phyloP scores from a whole-genome alignment of 2,888 invertebrate species.

The Prosapia bicincta region DNA sequence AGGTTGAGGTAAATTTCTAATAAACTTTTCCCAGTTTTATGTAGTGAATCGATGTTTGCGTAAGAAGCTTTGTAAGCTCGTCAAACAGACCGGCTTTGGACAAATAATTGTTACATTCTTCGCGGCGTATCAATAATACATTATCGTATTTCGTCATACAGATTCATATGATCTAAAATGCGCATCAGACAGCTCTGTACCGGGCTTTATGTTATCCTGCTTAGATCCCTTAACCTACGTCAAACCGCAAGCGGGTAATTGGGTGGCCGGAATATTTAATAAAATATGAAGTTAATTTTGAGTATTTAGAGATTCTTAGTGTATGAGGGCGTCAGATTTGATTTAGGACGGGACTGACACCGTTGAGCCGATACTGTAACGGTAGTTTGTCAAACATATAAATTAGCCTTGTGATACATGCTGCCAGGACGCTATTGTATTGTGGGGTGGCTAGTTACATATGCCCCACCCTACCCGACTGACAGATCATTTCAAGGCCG shows the following conservation, averaged over 20 bases:
- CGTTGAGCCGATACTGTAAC: conserved; percentile 18
- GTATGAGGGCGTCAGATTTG: conserved; percentile 5
- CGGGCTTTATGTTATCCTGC: neutral
- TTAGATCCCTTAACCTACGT: neutral
- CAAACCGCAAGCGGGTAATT: neutral
- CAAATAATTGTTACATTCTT: too few species aligned
- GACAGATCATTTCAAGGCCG: conserved; percentile 3
- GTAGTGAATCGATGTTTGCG: too few species aligned
- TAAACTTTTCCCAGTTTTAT: too few species aligned
- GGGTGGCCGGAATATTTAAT: conserved; percentile 8
- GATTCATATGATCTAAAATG: neutral
- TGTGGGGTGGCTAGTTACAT: neutral
- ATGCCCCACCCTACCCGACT: neutral
- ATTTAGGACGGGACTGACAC: conserved; percentile 18
- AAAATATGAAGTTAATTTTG: conserved; percentile 25
- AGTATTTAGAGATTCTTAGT: conserved; percentile 13
- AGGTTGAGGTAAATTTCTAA: too few species aligned
- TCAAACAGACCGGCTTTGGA: too few species aligned
- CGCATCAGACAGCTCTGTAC: neutral
- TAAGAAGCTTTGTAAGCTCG: too few species aligned
- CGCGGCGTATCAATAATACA: too few species aligned
- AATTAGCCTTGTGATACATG: conserved; percentile 20
- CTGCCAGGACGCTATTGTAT: conserved; percentile 3
- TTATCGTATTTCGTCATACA: too few species aligned
- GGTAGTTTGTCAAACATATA: conserved; percentile 24